Conservation (phyloP, 2,113 vertebrate species). For the Bujurquina vittata region DNA sequence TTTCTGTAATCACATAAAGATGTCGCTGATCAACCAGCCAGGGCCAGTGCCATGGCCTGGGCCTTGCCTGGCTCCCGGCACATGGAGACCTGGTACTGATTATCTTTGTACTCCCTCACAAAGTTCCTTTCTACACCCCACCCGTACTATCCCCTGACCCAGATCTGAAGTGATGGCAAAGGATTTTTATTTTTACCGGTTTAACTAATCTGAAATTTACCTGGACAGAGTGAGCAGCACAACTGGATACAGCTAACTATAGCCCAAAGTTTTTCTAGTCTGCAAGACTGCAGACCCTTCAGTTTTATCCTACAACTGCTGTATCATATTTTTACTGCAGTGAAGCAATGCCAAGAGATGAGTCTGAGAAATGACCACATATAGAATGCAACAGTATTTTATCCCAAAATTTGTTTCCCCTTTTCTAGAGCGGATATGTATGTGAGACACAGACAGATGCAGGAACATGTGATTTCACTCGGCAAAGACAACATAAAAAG, state of each 20-base stretch:
- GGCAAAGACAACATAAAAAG: slow-evolving; percentile 22
- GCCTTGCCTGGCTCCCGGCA: slow-evolving; percentile 30
- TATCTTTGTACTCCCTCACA: slow-evolving; percentile 37
- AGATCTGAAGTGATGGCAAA: not conserved
- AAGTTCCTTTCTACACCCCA: slow-evolving; percentile 19
- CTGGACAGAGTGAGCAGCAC: slow-evolving; percentile 17
- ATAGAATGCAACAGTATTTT: not conserved
- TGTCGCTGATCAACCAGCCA: slow-evolving; percentile 61
- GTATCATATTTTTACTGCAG: not conserved
- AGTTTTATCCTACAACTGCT: not conserved
- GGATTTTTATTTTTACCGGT: slow-evolving; percentile 27
- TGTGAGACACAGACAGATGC: not conserved
- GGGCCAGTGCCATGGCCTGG: slow-evolving; percentile 31
- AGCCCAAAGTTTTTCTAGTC: not conserved
- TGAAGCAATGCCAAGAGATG: not conserved
- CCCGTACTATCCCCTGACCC: not conserved
- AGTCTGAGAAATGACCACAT: not conserved
- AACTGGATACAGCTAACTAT: not conserved
- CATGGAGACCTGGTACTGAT: slow-evolving; percentile 58
- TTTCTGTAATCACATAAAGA: slow-evolving; percentile 57
- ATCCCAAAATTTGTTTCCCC: not conserved
- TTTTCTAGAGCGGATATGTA: not conserved
- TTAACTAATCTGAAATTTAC: slow-evolving; percentile 45
- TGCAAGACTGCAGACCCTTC: not conserved
- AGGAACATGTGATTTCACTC: slow-evolving; percentile 51